These are phyloP conservation scores for Corvus moneduloides DNA, from an alignment of 2,113 vertebrate genomes.

Conservation along the genomic window DNA sequence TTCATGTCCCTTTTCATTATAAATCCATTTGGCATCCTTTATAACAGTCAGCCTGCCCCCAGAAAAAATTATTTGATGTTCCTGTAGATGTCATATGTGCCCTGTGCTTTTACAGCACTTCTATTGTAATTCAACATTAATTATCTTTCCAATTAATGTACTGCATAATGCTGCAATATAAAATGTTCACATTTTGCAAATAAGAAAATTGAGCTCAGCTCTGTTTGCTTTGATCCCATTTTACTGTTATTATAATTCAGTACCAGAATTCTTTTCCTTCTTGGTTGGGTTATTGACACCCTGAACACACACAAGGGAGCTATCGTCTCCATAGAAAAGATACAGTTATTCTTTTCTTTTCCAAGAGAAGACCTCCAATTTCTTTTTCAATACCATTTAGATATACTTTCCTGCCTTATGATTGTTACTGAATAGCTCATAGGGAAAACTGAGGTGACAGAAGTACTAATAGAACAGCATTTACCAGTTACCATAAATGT, in stretches of 20 bases:
- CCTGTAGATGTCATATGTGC: neutral
- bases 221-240: slow-evolving; percentile 22
- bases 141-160: slow-evolving; percentile 48
- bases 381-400: neutral
- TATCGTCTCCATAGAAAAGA: neutral
- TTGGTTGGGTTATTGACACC: neutral
- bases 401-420: neutral
- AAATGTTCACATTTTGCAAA: slow-evolving; percentile 23
- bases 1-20: slow-evolving; percentile 23
- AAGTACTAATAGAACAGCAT: neutral
- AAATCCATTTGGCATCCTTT: slow-evolving; percentile 51
- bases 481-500: neutral
- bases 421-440: neutral
- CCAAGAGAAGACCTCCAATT: neutral
- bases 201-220: slow-evolving; percentile 21
- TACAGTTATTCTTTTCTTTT: neutral
- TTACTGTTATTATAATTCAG: neutral
- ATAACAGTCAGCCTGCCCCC: neutral
- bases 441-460: neutral
- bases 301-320: neutral
- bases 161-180: neutral
- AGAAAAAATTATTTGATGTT: neutral
- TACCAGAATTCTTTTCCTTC: neutral
- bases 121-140: slow-evolving; percentile 32
- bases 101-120: slow-evolving; percentile 6